A percentile compares a stretch with the other conserved stretches of the same genome.
Conservation (phyloP, 2,113 vertebrate species). For the Vidua chalybeata region DNA sequence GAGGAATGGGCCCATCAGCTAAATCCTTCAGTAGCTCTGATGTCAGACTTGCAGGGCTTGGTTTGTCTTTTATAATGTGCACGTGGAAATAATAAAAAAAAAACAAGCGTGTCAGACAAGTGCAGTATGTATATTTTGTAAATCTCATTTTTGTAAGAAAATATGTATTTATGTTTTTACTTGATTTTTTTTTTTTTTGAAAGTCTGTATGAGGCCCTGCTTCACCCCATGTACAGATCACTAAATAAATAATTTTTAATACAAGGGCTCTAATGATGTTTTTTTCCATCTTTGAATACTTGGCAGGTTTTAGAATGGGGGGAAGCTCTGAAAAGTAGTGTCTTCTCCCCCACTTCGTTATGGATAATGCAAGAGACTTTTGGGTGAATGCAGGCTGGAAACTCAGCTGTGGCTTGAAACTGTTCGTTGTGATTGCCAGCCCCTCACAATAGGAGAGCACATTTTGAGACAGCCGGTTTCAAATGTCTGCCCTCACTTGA, state of each 20-base stretch:
- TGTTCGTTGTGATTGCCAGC: neutral
- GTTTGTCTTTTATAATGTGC: constrained; percentile 68
- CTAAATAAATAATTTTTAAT: constrained; percentile 88
- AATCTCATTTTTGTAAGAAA: constrained; percentile 86
- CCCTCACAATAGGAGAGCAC: neutral
- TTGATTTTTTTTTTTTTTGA: constrained; percentile 77
- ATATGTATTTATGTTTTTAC: constrained; percentile 92
- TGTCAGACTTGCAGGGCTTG: constrained; percentile 41
- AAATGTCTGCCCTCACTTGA: constrained; percentile 13
- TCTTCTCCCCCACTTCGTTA: neutral
- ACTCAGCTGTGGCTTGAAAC: neutral
- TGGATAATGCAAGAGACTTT: neutral
- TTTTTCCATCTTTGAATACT: neutral
- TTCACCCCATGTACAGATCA: constrained; percentile 86
- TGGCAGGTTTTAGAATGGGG: neutral
- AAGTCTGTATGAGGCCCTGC: constrained; percentile 78
- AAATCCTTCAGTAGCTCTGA: constrained; percentile 33
- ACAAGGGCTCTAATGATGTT: constrained; percentile 1
- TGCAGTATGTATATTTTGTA: constrained; percentile 88
- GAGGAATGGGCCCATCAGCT: constrained; percentile 31
- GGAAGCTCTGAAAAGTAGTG: neutral
- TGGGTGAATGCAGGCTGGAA: neutral
- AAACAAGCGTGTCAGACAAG: constrained; percentile 65
- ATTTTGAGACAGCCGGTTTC: neutral
- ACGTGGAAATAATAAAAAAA: constrained; percentile 61